Percentiles rank a stretch among this genome's conserved stretches.
Conservation (phyloP, 2,797 vertebrate species). For the Acipenser ruthenus region DNA sequence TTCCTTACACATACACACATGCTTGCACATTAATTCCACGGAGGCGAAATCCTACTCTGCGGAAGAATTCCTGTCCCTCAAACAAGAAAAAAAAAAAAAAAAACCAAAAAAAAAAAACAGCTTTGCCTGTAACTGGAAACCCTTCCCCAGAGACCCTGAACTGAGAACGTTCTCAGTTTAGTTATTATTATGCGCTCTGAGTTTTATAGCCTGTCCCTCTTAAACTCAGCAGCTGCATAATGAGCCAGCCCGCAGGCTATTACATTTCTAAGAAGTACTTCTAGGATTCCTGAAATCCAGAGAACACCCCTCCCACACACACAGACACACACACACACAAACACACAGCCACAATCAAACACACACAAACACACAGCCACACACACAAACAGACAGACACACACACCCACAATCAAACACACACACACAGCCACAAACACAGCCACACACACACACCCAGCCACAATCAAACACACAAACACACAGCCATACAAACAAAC, state of each 20-base stretch:
- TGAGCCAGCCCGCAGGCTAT: background rate
- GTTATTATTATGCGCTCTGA: background rate
- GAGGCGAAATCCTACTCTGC: no score
- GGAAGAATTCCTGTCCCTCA: background rate
- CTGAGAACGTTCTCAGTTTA: background rate
- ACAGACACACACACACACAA: background rate
- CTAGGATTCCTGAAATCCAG: slow-evolving; percentile 24
- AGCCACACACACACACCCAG: slow-evolving; percentile 8
- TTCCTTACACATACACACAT: no score
- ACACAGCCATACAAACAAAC: slow-evolving; percentile 3
- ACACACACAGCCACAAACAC: background rate
- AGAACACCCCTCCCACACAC: slow-evolving; percentile 16
- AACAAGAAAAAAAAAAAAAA: background rate
- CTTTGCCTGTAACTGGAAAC: background rate
- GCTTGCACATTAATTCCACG: no score
- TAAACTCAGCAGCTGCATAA: slow-evolving; percentile 24
- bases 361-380: no score
- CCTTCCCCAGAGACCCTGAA: no score
- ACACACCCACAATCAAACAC: no score
- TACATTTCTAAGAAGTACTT: slow-evolving; percentile 40
- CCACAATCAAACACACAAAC: no score
- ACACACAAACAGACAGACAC: no score
- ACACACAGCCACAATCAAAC: background rate
- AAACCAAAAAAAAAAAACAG: background rate
- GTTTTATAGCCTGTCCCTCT: background rate